A percentile compares a stretch with the other conserved stretches of the same genome.
phyloP scores from a whole-genome alignment of 2,113 vertebrate species.

The Podarcis cretensis region DNA sequence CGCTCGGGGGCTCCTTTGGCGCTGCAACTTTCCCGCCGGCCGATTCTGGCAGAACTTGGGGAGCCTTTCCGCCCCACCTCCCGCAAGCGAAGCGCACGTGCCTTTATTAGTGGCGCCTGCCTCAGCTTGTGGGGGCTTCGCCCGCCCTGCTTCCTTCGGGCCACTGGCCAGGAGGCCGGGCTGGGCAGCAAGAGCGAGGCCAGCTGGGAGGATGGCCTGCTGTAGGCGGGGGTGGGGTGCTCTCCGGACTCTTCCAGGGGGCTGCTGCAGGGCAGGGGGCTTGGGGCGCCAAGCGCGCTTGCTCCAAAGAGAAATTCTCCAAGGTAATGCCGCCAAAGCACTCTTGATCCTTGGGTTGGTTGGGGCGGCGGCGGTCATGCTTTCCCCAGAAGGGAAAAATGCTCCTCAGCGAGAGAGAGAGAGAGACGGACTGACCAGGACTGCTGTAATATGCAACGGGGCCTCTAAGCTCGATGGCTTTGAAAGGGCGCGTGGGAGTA shows the following conservation, averaged over 20 bases:
- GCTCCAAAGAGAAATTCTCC: too few relatives aligned
- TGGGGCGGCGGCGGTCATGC: too few relatives aligned
- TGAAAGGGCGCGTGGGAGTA: not conserved
- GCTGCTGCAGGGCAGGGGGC: not conserved
- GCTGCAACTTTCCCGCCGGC: not conserved
- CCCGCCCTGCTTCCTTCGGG: not conserved
- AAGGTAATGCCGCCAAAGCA: too few relatives aligned
- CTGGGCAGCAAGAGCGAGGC: not conserved
- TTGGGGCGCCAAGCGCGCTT: not conserved
- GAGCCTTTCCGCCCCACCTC: too few relatives aligned
- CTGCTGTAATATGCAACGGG: not conserved
- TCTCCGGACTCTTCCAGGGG: not conserved
- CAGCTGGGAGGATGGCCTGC: not conserved
- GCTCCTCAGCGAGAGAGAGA: too few relatives aligned
- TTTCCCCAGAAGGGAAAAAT: too few relatives aligned
- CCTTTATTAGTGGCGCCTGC: not conserved
- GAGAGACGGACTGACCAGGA: too few relatives aligned
- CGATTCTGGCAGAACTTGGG: not conserved
- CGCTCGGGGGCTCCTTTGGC: not conserved
- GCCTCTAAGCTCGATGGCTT: not conserved
- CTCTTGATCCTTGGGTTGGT: too few relatives aligned
- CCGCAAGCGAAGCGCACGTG: not conserved
- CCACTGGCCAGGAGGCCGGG: not conserved
- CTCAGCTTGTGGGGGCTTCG: not conserved
- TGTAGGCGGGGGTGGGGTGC: not conserved